Percentiles rank a stretch among this genome's conserved stretches.
These are phyloP conservation scores for Prietella phreatophila DNA, from an alignment of 2,113 vertebrate genomes.

Conservation along the genomic window DNA sequence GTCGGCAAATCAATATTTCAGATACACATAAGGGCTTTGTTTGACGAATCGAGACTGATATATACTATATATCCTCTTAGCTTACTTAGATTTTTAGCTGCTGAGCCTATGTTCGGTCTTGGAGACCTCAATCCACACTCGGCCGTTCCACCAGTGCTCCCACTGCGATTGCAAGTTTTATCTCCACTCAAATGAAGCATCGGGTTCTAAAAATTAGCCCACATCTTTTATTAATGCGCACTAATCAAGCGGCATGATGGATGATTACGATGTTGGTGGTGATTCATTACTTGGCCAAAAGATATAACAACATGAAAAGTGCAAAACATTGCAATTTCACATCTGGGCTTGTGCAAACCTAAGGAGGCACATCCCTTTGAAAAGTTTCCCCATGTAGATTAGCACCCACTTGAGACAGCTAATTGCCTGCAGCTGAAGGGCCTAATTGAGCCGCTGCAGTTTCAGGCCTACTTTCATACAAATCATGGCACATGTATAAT, in stretches of 20 bases:
- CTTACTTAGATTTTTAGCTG: background rate
- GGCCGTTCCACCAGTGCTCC: background rate
- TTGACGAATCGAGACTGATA: background rate
- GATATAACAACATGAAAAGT: constrained; percentile 61
- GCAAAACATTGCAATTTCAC: constrained; percentile 69
- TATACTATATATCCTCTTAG: background rate
- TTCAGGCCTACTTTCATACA: constrained; percentile 75
- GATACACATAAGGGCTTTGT: background rate
- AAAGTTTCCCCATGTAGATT: constrained; percentile 72
- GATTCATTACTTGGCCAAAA: constrained; percentile 55
- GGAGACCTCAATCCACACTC: background rate
- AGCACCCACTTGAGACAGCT: constrained; percentile 76
- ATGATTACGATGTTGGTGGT: constrained; percentile 48
- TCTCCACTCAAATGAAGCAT: constrained; percentile 25
- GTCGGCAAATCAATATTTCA: background rate
- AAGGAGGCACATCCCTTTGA: constrained; percentile 68
- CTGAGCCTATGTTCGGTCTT: background rate
- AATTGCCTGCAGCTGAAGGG: constrained; percentile 81
- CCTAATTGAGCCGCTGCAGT: constrained; percentile 78
- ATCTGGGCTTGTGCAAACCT: constrained; percentile 65
- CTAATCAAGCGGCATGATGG: constrained; percentile 51
- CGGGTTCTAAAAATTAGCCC: constrained; percentile 38
- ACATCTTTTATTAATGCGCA: constrained; percentile 47
- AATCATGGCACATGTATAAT: constrained; percentile 72
- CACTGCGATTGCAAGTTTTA: constrained; percentile 11